A percentile compares a stretch with the other conserved stretches of the same genome.
phyloP scores from a whole-genome alignment of 2,797 vertebrate species.

The Knipowitschia caucasica region DNA sequence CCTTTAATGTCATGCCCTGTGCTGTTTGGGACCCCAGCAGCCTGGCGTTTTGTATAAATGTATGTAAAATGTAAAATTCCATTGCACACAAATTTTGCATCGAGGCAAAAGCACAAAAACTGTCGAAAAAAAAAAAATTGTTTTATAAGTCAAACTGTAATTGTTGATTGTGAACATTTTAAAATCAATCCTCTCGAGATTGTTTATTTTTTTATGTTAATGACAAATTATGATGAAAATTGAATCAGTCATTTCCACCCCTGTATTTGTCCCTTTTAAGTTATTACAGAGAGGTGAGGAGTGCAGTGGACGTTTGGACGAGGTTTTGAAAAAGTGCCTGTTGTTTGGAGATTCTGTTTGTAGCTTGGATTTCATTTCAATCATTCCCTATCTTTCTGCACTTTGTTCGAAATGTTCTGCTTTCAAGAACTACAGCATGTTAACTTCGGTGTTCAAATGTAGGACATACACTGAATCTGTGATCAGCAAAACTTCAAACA shows the following conservation, averaged over 20 bases:
- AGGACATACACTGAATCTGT: constrained; percentile 20
- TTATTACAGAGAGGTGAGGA: constrained; percentile 50
- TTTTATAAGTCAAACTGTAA: constrained; percentile 34
- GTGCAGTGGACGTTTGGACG: constrained; percentile 47
- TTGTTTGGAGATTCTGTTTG: constrained; percentile 41
- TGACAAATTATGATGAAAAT: constrained; percentile 12
- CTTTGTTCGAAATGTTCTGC: constrained; percentile 18
- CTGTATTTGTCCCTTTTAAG: constrained; percentile 46
- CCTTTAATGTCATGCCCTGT: constrained; percentile 34
- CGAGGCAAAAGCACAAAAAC: constrained; percentile 26
- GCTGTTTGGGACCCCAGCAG: constrained; percentile 4
- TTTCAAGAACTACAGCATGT: constrained; percentile 41
- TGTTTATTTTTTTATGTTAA: constrained; percentile 7
- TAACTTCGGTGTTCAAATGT: constrained; percentile 20
- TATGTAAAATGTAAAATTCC: constrained; percentile 22
- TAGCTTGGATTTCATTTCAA: constrained; percentile 37
- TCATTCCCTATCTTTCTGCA: constrained; percentile 38
- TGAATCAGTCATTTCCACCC: constrained; percentile 31
- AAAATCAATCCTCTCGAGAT: constrained; percentile 21
- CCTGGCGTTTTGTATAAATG: constrained; percentile 49
- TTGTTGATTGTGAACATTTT: constrained; percentile 20
- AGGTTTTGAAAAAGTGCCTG: constrained; percentile 71
- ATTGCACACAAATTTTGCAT: constrained; percentile 35
- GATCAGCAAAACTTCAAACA: constrained; percentile 18
- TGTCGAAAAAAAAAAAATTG: constrained; percentile 19